Base-by-base conservation (phyloP, 2,797 vertebrate species). In the Arctocebus calabarensis region DNA sequence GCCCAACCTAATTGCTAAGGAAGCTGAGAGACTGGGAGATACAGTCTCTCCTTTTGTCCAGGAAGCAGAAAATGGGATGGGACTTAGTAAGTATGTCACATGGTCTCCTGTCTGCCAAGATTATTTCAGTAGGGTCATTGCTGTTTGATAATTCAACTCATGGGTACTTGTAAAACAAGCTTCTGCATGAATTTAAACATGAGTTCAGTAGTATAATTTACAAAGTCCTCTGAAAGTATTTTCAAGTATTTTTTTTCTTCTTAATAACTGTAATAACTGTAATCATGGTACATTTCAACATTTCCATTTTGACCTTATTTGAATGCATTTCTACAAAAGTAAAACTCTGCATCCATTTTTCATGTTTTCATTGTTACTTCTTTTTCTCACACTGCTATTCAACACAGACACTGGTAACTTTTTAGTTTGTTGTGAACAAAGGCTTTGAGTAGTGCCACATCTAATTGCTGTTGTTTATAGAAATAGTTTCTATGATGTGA, bases 161-260 rank as follows among this genome's bases (percentile, higher is more conserved):
- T 55, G 92, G 37, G 45, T 73, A 55, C 48, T 29, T 55, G 52
- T 37, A 59, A 84, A 90, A 19, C n/a, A 89, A 73, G 40, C 73
- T 29, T 86, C 29, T 85, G 55, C 11, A 5, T 73, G 73, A 81
- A 70, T 96, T 84, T 87, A 71, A 84, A 83, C 55, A 5, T 66
- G 66, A 55, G 32, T 79, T 73, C 66, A 73, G 19, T 45, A 27
- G 40, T 94, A 37, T 81, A 87, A 94, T 88, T 94, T 90, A 70
- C 62, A 93, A 79, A 45, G 7, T 70, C n/a, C 70, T 74, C 37
- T 89, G 66, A 37, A 88, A 94, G 40, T 83, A 91, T 91, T 94
- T 82, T 9, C 66, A 2, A 13, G 62, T 64, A 64, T 84, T 55
- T 90, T 81, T 48, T 23, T 37, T 43, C 61, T 81, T 34, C n/a